Conservation (phyloP, 2,113 vertebrate species). For the Salminus brasiliensis region DNA sequence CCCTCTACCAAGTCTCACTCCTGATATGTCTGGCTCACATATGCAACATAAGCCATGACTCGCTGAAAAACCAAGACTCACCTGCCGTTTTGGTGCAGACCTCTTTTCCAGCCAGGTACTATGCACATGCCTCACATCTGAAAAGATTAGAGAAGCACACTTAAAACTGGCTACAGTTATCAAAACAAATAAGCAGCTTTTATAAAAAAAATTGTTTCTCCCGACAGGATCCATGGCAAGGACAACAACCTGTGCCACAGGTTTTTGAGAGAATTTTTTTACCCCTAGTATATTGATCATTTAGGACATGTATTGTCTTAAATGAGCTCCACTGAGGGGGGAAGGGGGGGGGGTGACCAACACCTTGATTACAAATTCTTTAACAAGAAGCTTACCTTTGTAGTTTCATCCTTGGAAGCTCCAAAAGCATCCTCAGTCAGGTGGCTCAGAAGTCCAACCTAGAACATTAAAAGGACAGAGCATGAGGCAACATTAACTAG, state of each 20-base stretch:
- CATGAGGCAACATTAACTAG: neutral
- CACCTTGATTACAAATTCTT: too few relatives aligned
- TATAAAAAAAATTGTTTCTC: too few relatives aligned
- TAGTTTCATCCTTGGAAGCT: neutral
- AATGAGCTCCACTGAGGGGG: conserved; percentile 60
- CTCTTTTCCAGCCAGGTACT: neutral
- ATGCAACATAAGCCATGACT: too few relatives aligned
- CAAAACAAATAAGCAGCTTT: too few relatives aligned
- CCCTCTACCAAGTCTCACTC: too few relatives aligned
- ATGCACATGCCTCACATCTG: neutral
- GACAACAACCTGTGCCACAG: conserved; percentile 64
- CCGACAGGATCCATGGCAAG: conserved; percentile 66
- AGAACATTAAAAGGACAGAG: neutral
- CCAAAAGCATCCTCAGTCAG: neutral
- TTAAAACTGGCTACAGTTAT: too few relatives aligned
- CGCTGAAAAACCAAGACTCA: too few relatives aligned
- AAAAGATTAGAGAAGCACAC: neutral
- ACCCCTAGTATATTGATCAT: conserved; percentile 78
- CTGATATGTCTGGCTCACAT: too few relatives aligned
- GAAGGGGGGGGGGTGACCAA: too few relatives aligned
- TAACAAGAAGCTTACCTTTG: neutral
- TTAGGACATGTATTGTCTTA: conserved; percentile 73
- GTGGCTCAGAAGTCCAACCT: neutral
- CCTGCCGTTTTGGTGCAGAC: too few relatives aligned
- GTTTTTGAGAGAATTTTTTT: conserved; percentile 74